Evolutionary conservation across 2,113 vertebrate species (phyloP).

Genomic region (Sylvietta virens): DNA sequence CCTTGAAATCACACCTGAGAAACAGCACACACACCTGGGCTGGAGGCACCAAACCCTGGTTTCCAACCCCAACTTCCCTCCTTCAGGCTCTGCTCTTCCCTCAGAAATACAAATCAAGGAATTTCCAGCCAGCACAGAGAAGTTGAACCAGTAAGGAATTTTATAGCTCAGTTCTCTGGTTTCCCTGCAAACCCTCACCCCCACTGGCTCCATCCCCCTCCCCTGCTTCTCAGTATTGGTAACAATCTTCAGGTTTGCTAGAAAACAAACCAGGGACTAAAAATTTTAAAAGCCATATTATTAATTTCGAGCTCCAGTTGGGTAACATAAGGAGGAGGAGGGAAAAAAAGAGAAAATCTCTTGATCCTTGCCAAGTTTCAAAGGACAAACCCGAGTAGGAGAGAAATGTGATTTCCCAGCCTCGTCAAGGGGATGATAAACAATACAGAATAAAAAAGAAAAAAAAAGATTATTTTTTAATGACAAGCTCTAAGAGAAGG

Average conservation of each 20-base stretch:
- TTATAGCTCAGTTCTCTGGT: background rate
- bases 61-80: background rate
- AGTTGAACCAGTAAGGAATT: background rate
- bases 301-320: slow-evolving; percentile 27
- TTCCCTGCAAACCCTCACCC: background rate
- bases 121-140: background rate
- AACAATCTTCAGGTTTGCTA: slow-evolving; percentile 21
- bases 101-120: background rate
- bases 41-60: background rate
- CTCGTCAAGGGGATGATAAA: slow-evolving; percentile 50
- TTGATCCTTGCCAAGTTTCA: slow-evolving; percentile 43
- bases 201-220: background rate
- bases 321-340: slow-evolving; percentile 51
- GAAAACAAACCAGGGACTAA: slow-evolving; percentile 31
- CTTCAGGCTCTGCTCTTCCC: background rate
- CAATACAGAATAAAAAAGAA: slow-evolving; percentile 8
- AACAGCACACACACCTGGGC: background rate
- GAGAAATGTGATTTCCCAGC: slow-evolving; percentile 50
- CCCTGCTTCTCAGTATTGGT: background rate
- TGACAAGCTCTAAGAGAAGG: slow-evolving; percentile 19
- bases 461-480: background rate
- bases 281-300: background rate
- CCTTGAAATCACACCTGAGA: background rate
- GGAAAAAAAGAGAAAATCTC: background rate
- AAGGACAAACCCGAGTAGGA: slow-evolving; percentile 49